These are phyloP conservation scores for Hemithea aestivaria DNA, from an alignment of 2,888 invertebrate species.

Conservation along the genomic window DNA sequence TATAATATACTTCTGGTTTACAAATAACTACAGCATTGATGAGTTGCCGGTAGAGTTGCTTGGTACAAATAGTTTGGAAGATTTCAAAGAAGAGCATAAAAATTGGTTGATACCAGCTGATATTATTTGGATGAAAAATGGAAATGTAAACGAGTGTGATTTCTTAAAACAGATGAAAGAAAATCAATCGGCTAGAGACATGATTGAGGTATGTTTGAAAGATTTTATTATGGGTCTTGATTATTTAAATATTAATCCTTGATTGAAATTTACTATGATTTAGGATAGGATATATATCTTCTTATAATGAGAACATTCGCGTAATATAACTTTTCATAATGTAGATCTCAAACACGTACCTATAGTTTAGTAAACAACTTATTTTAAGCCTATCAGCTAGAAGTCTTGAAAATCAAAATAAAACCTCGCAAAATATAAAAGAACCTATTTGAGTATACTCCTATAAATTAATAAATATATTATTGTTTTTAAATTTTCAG, in stretches of 20 bases:
- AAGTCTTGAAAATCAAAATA: no score
- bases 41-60: conserved; percentile 65
- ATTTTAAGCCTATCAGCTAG: no score
- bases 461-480: no score
- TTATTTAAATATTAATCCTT: no score
- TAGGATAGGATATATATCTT: no score
- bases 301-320: no score
- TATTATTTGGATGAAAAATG: conserved; percentile 55
- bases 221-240: conserved; percentile 1
- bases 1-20: conserved; percentile 72
- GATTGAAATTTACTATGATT: no score
- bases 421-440: no score
- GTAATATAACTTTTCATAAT: no score
- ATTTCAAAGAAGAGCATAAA: conserved; percentile 63
- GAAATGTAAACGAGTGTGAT: conserved; percentile 46
- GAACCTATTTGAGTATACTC: no score
- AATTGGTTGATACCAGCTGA: conserved; percentile 69
- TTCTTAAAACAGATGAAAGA: conserved; percentile 39
- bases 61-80: conserved; percentile 46
- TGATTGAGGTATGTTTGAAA: conserved; percentile 27
- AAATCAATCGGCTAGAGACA: conserved; percentile 27
- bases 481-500: conserved; percentile 45
- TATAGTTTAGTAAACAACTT: no score
- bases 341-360: no score
- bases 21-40: conserved; percentile 47